A percentile compares a stretch with the other conserved stretches of the same genome.
Conservation (phyloP, 2,797 vertebrate species). For the Falco columbarius region DNA sequence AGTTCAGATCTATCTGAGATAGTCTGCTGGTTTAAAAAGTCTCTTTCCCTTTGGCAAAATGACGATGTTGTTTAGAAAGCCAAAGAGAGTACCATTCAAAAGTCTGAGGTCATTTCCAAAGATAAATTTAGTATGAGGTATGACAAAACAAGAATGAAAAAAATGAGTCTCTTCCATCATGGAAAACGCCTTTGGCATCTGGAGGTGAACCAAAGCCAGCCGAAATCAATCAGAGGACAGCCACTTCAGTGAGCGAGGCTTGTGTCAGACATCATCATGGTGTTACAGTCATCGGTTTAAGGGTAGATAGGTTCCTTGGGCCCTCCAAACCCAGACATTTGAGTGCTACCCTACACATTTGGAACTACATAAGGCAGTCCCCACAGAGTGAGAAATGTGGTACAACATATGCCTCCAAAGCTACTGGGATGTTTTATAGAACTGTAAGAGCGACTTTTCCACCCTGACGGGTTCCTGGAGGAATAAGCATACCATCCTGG, state of each 20-base stretch:
- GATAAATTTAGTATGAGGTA: neutral
- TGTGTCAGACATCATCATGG: rapidly evolving
- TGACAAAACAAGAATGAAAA: neutral
- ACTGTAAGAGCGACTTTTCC: neutral
- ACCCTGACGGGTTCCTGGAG: neutral
- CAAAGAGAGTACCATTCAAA: slow-evolving; percentile 57
- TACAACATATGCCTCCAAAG: neutral
- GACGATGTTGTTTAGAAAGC: slow-evolving; percentile 72
- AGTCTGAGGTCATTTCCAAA: slow-evolving; percentile 73
- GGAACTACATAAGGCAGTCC: neutral
- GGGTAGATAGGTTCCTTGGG: no score
- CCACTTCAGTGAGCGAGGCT: neutral
- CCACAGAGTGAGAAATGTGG: neutral
- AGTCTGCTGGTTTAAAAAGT: slow-evolving; percentile 66
- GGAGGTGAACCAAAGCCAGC: neutral
- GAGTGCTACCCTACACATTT: neutral
- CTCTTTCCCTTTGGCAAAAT: slow-evolving; percentile 74
- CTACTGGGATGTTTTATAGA: neutral
- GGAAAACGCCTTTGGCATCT: neutral
- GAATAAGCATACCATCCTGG: neutral
- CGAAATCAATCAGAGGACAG: neutral
- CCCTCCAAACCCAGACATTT: neutral
- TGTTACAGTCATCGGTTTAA: neutral
- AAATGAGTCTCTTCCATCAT: neutral
- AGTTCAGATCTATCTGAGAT: slow-evolving; percentile 71